Conservation (phyloP, 2,797 vertebrate genomes). For the Sardinella longiceps region DNA sequence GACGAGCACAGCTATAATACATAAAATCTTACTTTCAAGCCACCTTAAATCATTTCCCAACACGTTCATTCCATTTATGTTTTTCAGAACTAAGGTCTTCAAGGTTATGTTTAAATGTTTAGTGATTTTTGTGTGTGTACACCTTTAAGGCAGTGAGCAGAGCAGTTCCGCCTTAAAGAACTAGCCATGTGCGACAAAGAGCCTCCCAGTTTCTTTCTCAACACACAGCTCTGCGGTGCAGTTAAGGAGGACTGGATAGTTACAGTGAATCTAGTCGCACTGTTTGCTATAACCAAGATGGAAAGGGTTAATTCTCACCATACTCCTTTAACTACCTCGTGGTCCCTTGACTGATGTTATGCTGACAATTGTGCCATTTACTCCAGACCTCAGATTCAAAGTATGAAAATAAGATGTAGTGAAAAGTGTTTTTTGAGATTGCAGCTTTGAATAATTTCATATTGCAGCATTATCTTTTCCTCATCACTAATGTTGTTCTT, state of each 20-base stretch:
- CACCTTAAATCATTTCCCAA: no score
- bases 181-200: slow-evolving; percentile 2
- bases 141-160: background rate
- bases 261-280: background rate
- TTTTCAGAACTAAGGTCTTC: no score
- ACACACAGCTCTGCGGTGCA: background rate
- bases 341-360: background rate
- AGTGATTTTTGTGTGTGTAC: background rate
- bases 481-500: no score
- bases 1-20: no score
- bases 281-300: background rate
- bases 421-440: no score
- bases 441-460: no score
- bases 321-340: background rate
- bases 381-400: background rate
- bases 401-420: no score
- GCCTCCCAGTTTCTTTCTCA: slow-evolving; percentile 18
- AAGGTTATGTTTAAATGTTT: no score
- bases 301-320: background rate
- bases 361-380: background rate
- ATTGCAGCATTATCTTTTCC: no score
- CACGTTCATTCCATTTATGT: no score
- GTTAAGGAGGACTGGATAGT: background rate
- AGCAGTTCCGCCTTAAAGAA: background rate
- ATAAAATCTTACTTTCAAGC: no score